These are phyloP conservation scores for Tylochromis polylepis DNA, from an alignment of 2,113 vertebrate species.

Conservation along the genomic window DNA sequence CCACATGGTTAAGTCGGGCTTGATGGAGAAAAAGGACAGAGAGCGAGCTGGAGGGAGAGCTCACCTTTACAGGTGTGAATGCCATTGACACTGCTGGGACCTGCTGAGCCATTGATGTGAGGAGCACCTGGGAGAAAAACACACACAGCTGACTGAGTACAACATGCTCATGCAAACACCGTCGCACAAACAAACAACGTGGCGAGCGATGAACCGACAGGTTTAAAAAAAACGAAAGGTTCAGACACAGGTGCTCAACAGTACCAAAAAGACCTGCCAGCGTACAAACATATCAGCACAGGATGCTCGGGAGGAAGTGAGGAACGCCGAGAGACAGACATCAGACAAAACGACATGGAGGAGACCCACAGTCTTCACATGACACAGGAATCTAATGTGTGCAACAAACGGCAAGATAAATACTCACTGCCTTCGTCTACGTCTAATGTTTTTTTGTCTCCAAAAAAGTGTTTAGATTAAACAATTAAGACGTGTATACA, in stretches of 20 bases:
- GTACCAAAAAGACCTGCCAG: neutral
- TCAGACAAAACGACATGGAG: neutral
- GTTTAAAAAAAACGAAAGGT: neutral
- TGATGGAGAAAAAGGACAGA: neutral
- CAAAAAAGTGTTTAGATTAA: neutral
- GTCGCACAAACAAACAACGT: neutral
- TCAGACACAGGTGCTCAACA: neutral
- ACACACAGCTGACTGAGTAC: constrained; percentile 39
- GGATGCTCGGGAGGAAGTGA: neutral
- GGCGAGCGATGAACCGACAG: neutral
- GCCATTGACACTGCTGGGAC: constrained; percentile 90
- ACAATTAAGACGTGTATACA: neutral
- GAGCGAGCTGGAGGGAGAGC: constrained; percentile 30
- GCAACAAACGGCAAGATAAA: neutral
- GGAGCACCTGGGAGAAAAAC: constrained; percentile 68
- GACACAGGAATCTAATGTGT: neutral
- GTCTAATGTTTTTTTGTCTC: too few relatives aligned
- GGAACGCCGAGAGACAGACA: neutral
- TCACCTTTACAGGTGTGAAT: constrained; percentile 99
- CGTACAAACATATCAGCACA: neutral
- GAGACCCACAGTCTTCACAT: neutral
- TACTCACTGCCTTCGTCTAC: neutral
- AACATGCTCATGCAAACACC: neutral
- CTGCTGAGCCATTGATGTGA: constrained; percentile 72
- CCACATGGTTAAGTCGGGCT: neutral